Conservation (phyloP, 2,113 vertebrate species). For the Lamprotornis superbus region DNA sequence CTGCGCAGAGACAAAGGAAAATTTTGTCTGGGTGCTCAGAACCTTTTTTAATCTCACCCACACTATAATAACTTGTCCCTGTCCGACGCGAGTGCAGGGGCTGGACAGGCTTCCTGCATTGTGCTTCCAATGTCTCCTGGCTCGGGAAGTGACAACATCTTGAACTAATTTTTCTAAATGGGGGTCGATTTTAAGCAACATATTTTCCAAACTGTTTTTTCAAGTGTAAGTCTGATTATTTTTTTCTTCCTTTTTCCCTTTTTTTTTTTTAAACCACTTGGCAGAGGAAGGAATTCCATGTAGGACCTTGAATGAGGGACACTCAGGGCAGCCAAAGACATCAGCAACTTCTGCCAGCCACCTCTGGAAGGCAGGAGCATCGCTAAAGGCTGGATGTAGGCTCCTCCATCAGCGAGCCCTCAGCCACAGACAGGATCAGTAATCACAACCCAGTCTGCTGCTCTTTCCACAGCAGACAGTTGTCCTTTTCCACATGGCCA, state of each 20-base stretch:
- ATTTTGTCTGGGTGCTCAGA: slow-evolving; percentile 11
- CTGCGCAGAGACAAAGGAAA: not conserved
- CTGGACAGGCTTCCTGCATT: slow-evolving; percentile 17
- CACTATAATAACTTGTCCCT: not conserved
- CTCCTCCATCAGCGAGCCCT: not conserved
- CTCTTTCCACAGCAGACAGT: not conserved
- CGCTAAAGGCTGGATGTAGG: not conserved
- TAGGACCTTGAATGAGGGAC: not conserved
- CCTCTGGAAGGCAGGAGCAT: slow-evolving; percentile 17
- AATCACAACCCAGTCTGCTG: not conserved
- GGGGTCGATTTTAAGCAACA: slow-evolving; percentile 35
- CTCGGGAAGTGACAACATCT: slow-evolving; percentile 56
- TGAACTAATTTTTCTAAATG: slow-evolving; percentile 60
- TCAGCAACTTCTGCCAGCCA: slow-evolving; percentile 19
- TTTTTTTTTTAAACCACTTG: not conserved
- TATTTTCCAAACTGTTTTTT: slow-evolving; percentile 50
- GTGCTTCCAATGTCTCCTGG: slow-evolving; percentile 38
- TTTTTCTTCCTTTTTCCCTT: not conserved
- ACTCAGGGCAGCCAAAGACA: slow-evolving; percentile 37
- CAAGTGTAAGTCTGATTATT: not conserved
- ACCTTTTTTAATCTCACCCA: slow-evolving; percentile 24
- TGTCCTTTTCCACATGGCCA: slow-evolving; percentile 17
- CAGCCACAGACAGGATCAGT: not conserved
- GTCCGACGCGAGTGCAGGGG: not conserved
- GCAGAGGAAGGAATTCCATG: not conserved